Base-by-base conservation (phyloP, 2,113 vertebrate species). In the Chloropsis cyanopogon region DNA sequence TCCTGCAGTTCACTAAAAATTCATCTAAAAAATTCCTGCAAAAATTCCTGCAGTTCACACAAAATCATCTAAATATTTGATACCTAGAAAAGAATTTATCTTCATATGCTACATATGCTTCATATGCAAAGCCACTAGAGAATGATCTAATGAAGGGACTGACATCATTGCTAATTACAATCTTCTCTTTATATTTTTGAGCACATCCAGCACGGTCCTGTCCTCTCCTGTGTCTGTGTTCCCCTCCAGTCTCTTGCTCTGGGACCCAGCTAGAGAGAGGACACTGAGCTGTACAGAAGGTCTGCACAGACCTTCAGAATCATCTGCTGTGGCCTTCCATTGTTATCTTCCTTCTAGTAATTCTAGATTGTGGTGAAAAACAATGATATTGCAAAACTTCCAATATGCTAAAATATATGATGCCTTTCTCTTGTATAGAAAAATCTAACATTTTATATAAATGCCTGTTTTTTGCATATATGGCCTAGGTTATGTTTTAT, bases 181-280 rank as follows among this genome's bases (percentile, higher is more conserved):
- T 19, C n/a, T 53, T 52, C 29, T 64, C 1, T 41, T 66, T 57
- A 25, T 44, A 42, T 33, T 42, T 71, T 22, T 57, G 37, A 61
- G 47, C 49, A 7, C 54, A 23, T 17, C 56, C 35, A 60, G 28
- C 28, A 4, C 1, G 22, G 19, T 20, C 13, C 10, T 19, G 4
- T 12, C n/a, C 18, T 52, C 19, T 2, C 24, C n/a, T 33, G 6
- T 8, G 4, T 50, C 44, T 23, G 0, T 52, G 16, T 7, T 68
- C 18, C 23, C 28, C 31, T 49, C 29, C 53, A 76, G 52, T 33
- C 78, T 3, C 28, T 53, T 57, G 11, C 24, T 86, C 42, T 80
- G 42, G 57, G 24, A 59, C 8, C 13, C 46, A 59, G 5, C 5
- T 23, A 23, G 39, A 68, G 59, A 60, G 39, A 64, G 14, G 13